These are phyloP conservation scores for Halisarca cf. caerulea DNA, from an alignment of 37 sponge, comb jelly and placozoan species.

Conservation along the genomic window DNA sequence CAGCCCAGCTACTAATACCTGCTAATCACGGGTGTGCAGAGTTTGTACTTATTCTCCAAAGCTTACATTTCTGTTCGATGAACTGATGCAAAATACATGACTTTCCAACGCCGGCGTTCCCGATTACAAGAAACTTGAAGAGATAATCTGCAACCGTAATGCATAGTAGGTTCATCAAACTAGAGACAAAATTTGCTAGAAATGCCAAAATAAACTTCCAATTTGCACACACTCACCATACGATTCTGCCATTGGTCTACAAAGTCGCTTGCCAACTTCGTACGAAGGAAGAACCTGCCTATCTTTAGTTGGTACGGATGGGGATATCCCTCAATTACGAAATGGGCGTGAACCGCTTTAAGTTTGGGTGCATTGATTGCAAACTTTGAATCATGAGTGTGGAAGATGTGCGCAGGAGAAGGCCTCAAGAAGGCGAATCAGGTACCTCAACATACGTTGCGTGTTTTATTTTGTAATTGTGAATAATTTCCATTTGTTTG, in stretches of 20 bases:
- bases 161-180: neutral
- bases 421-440: too few species aligned
- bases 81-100: constrained; percentile 99
- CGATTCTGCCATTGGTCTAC: constrained; percentile 64
- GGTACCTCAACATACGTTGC: too few species aligned
- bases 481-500: too few species aligned
- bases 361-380: too few species aligned
- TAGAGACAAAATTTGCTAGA: neutral
- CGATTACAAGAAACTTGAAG: constrained; percentile 99
- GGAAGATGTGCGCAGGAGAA: constrained; percentile 5
- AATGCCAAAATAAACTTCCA: too few species aligned
- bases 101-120: constrained; percentile 99
- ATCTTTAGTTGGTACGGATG: too few species aligned
- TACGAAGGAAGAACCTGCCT: neutral
- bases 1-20: too few species aligned
- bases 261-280: neutral
- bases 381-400: constrained; percentile 25
- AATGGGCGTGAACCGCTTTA: neutral
- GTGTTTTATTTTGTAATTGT: too few species aligned
- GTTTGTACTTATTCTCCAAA: too few species aligned
- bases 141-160: constrained; percentile 78
- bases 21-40: too few species aligned
- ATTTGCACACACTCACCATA: constrained; percentile 50
- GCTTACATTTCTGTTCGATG: constrained; percentile 99
- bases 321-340: neutral